Percentiles rank a stretch among this genome's conserved stretches.
Evolutionary conservation across 2,888 invertebrate genomes (phyloP).

Genomic region (Philereme vetulata): DNA sequence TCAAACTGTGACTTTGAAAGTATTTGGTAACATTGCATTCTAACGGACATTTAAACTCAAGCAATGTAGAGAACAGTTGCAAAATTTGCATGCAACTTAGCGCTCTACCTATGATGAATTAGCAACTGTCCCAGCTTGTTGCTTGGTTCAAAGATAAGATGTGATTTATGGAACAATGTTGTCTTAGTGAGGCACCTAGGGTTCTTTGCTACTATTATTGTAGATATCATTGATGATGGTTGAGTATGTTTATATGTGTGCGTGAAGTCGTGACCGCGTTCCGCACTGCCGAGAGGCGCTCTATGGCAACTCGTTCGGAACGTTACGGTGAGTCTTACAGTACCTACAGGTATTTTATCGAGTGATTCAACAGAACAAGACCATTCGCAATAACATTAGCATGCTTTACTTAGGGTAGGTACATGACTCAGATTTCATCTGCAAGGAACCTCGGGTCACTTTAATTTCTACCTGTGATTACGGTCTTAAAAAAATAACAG

Average conservation of each 20-base stretch:
- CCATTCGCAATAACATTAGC: not conserved
- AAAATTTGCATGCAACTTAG: slow-evolving; percentile 21
- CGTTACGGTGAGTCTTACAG: slow-evolving; percentile 1
- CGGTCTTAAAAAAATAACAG: too few species aligned
- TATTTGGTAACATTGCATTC: slow-evolving; percentile 19
- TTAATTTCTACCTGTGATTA: too few species aligned
- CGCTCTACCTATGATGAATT: not conserved
- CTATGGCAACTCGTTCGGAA: slow-evolving; percentile 6
- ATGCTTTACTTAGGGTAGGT: too few species aligned
- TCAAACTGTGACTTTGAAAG: not conserved
- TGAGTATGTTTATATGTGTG: slow-evolving; percentile 2
- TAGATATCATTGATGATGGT: not conserved
- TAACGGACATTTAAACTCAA: slow-evolving; percentile 14
- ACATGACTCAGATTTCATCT: too few species aligned
- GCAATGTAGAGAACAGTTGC: slow-evolving; percentile 21
- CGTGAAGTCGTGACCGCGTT: slow-evolving; percentile 1
- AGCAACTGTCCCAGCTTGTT: too few species aligned
- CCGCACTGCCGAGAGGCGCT: slow-evolving; percentile 1
- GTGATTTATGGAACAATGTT: too few species aligned
- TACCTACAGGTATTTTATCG: not conserved
- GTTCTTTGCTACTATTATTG: slow-evolving; percentile 1
- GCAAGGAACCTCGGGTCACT: too few species aligned
- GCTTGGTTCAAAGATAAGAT: too few species aligned
- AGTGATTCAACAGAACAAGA: slow-evolving; percentile 1
- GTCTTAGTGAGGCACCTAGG: too few species aligned